Conservation (phyloP, 2,113 vertebrate species). For the Circaetus cinerascens region DNA sequence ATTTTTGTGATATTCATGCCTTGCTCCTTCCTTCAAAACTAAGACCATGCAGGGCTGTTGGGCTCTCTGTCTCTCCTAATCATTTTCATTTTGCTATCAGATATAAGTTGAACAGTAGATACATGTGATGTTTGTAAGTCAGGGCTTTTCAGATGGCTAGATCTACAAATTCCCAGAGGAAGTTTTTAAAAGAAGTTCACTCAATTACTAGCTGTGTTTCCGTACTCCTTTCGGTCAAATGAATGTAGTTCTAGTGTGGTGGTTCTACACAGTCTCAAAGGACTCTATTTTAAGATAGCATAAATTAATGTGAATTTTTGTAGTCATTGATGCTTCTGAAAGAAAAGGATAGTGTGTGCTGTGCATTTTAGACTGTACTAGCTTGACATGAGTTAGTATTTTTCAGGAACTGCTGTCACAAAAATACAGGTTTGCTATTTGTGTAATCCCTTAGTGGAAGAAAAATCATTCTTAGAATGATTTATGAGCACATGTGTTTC, state of each 20-base stretch:
- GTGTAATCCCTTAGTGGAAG: background rate
- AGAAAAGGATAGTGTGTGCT: background rate
- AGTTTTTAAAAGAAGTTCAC: background rate
- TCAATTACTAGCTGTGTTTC: background rate
- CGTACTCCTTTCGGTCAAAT: background rate
- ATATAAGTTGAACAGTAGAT: background rate
- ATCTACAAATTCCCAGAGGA: background rate
- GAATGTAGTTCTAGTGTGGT: background rate
- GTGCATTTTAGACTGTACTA: background rate
- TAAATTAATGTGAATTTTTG: background rate
- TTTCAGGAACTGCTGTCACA: background rate
- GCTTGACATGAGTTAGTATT: background rate
- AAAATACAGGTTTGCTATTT: background rate
- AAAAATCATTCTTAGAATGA: background rate
- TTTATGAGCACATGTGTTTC: background rate
- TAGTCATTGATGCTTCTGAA: background rate
- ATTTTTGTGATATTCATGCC: background rate
- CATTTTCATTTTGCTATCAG: background rate
- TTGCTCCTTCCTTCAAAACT: background rate
- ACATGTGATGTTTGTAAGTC: background rate
- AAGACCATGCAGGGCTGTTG: background rate
- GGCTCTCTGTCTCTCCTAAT: background rate
- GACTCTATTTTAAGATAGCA: background rate
- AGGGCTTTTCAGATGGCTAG: background rate
- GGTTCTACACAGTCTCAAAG: background rate